A percentile compares a stretch with the other conserved stretches of the same genome.
phyloP scores from a whole-genome alignment of 2,113 vertebrate genomes.

The Orthonyx spaldingii region DNA sequence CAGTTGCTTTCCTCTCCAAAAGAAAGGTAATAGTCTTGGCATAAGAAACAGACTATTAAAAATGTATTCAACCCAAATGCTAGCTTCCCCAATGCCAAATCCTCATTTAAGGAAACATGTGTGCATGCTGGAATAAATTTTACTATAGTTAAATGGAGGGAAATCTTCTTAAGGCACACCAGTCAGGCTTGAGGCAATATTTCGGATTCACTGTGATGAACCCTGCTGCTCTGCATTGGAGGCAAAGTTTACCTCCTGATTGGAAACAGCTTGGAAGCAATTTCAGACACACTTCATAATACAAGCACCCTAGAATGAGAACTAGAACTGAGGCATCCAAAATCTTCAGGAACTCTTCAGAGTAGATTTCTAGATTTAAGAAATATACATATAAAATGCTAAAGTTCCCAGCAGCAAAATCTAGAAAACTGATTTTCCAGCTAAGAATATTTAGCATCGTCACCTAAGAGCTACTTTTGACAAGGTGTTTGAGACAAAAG shows the following conservation, averaged over 20 bases:
- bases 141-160: neutral
- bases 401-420: neutral
- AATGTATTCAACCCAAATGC: neutral
- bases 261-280: neutral
- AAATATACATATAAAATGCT: neutral
- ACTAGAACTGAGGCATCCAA: neutral
- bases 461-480: neutral
- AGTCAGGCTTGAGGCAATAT: neutral
- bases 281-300: neutral
- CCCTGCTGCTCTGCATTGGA: neutral
- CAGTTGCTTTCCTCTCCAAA: neutral
- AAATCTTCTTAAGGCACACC: neutral
- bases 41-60: neutral
- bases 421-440: neutral
- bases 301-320: neutral
- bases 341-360: neutral
- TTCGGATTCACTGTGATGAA: neutral
- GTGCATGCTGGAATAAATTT: slow-evolving; percentile 1
- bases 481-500: neutral
- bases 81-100: slow-evolving; percentile 4
- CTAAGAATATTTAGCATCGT: neutral
- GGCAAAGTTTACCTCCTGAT: neutral
- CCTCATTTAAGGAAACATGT: neutral
- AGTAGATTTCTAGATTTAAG: neutral
- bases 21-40: slow-evolving; percentile 3